Evolutionary conservation across 2,797 vertebrate genomes (phyloP), one percentile per base, ranked within the genome.

Genomic region (Sebastes matsubarae): DNA sequence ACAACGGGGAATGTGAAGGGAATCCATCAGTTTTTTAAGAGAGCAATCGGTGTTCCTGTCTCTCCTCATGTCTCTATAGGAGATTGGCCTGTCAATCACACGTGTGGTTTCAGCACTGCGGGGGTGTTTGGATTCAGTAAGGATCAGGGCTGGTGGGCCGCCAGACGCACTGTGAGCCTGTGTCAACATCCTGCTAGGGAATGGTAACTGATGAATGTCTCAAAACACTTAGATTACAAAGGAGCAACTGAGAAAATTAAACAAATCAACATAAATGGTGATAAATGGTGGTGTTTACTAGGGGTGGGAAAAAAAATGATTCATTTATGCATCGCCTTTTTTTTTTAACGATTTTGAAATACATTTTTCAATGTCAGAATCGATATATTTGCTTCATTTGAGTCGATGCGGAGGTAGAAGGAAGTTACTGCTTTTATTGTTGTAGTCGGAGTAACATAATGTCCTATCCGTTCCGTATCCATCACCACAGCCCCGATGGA

Each of bases 31-130:
- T 52, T 79, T 89, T 52, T 64, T 55, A 46, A 77, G 68, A 84
- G 83, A 58, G 72, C 84, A 79, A 88, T 85, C 80, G 66, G 75
- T 30, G 82, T 16, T 86, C 69, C 66, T 8, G 80, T 82, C 71
- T 81, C 58, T 69, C 52, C 36, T 65, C 5, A 0, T 65, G 72
- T 75, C 63, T 75, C 42, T 42, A 6, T 12, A 46, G 66, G 71
- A 84, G 85, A 88, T 68, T 85, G 82, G 67, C 73, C 71, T 85
- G 86, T 92, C 89, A 81, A 73, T 91, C 83, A 84, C 77, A 58
- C 18, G 63, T 67, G 67, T 61, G 81, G 78, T 68, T 70, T 63
- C 30, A 65, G 81, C 63, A 10, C 69, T 29, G 78, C 67, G 58
- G 72, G 78, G 75, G 60, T 75, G 81, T 85, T 80, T 78, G 20